phyloP scores from a whole-genome alignment of 30 jellyfish, hydroid and myxozoan genomes.

The Aurelia sp. region DNA sequence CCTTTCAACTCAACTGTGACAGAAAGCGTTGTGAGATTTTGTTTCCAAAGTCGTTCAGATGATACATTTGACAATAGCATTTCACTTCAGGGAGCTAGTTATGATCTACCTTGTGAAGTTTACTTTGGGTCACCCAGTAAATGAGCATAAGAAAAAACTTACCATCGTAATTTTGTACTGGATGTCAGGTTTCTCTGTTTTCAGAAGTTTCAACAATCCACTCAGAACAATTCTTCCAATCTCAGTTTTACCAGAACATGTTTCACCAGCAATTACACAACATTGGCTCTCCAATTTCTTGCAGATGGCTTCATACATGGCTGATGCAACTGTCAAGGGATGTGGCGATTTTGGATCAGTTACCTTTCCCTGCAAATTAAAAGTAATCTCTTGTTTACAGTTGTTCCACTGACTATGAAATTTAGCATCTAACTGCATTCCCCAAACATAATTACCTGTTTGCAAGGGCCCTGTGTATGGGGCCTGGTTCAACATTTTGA shows the following conservation, averaged over 20 bases:
- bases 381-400: neutral
- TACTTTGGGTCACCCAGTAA: too few species aligned
- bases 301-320: slow-evolving; percentile 58
- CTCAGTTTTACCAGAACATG: slow-evolving; percentile 92
- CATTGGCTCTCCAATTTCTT: slow-evolving; percentile 69
- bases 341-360: slow-evolving; percentile 28
- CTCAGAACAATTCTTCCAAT: slow-evolving; percentile 42
- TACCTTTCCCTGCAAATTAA: slow-evolving; percentile 7
- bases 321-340: slow-evolving; percentile 30
- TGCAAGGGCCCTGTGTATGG: neutral
- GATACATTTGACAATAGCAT: too few species aligned
- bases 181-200: slow-evolving; percentile 47
- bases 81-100: too few species aligned
- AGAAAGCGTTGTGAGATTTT: too few species aligned
- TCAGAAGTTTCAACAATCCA: slow-evolving; percentile 50
- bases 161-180: slow-evolving; percentile 70
- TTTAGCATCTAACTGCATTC: neutral
- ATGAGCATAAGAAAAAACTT: neutral
- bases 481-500: too few species aligned
- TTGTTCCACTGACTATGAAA: neutral
- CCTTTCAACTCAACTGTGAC: too few species aligned
- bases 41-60: too few species aligned
- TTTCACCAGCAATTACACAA: slow-evolving; percentile 84
- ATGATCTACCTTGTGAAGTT: too few species aligned
- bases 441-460: neutral